Evolutionary conservation across 1,140 invertebrate genomes (phyloP).

Genomic region (Lethocerus indicus): DNA sequence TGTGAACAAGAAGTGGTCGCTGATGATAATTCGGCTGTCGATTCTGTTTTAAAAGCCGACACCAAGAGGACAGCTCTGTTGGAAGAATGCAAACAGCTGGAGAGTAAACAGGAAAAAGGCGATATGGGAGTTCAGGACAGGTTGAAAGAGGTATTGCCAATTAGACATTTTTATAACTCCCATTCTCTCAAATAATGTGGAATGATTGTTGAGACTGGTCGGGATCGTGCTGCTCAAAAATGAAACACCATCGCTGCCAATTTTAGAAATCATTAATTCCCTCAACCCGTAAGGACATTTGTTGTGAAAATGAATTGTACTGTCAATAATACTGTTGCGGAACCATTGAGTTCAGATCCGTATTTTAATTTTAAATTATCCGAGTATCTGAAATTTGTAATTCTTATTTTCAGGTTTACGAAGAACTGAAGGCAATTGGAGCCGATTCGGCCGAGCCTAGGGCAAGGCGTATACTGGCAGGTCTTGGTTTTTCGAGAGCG

Average conservation of each 20-base stretch:
- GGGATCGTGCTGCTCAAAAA: too few relatives aligned
- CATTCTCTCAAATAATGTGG: too few relatives aligned
- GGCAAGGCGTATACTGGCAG: conserved; percentile 86
- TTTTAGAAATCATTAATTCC: too few relatives aligned
- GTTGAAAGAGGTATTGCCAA: conserved; percentile 57
- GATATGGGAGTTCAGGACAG: conserved; percentile 52
- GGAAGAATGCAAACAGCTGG: conserved; percentile 68
- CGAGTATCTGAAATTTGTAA: too few relatives aligned
- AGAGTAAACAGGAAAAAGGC: conserved; percentile 45
- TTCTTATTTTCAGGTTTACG: conserved; percentile 53
- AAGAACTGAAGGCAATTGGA: conserved; percentile 88
- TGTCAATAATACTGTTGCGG: too few relatives aligned
- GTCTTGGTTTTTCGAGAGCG: conserved; percentile 84
- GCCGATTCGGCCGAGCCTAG: conserved; percentile 92
- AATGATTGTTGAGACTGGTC: too few relatives aligned
- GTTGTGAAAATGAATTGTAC: too few relatives aligned
- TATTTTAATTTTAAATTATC: too few relatives aligned
- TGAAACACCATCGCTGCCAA: background rate
- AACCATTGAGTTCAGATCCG: too few relatives aligned
- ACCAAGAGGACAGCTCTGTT: conserved; percentile 68
- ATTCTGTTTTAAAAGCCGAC: conserved; percentile 85
- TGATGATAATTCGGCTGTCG: conserved; percentile 79
- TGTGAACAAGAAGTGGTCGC: conserved; percentile 98
- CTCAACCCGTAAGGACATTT: too few relatives aligned
- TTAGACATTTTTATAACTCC: too few relatives aligned